Evolutionary conservation across 2,113 vertebrate species (phyloP).

Genomic region (Bubalus kerabau): DNA sequence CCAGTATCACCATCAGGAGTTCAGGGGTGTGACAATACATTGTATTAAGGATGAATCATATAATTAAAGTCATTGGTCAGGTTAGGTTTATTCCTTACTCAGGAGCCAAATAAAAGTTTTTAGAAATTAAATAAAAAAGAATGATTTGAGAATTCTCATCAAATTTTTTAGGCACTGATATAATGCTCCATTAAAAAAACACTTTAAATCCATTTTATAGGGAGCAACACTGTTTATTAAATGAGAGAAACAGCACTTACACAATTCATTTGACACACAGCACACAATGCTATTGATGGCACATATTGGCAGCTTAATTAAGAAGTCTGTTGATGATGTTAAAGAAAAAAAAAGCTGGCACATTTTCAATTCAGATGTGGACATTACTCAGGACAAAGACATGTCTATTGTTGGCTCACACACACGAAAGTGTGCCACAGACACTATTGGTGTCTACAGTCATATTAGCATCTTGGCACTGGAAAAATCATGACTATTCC

Average conservation of each 20-base stretch:
- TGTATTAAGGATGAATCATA: background rate
- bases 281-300: constrained; percentile 32
- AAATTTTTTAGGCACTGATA: constrained; percentile 8
- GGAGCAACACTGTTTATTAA: background rate
- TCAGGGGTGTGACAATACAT: background rate
- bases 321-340: constrained; percentile 51
- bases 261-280: constrained; percentile 34
- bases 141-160: background rate
- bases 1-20: background rate
- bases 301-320: constrained; percentile 60
- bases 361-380: constrained; percentile 50
- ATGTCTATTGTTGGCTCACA: background rate
- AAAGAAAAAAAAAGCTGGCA: constrained; percentile 11
- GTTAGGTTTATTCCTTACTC: background rate
- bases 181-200: background rate
- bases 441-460: background rate
- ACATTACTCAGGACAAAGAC: constrained; percentile 49
- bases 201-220: background rate
- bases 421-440: constrained; percentile 11
- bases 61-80: background rate
- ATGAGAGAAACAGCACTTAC: background rate
- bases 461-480: background rate
- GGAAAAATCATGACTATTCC: constrained; percentile 26
- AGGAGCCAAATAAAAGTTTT: background rate
- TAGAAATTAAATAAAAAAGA: constrained; percentile 3